Percentiles rank a stretch among this genome's conserved stretches.
Conservation (phyloP, 2,888 invertebrate genomes). For the Pediacus dermestoides region DNA sequence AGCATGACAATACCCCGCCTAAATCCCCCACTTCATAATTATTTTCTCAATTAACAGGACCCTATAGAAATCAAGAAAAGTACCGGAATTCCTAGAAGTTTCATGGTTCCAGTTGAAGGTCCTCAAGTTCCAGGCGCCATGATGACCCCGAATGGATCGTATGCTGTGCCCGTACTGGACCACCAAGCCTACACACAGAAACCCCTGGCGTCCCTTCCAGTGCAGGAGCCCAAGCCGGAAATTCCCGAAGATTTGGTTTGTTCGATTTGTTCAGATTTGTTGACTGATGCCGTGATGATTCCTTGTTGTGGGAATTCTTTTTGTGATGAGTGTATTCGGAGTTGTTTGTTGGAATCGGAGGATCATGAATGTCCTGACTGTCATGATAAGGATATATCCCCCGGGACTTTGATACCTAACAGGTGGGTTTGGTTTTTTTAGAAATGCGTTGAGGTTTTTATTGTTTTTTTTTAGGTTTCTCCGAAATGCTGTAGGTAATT, state of each 20-base stretch:
- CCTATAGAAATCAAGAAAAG: constrained; percentile 83
- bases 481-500: constrained; percentile 82
- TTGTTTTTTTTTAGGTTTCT: constrained; percentile 61
- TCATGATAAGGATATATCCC: constrained; percentile 87
- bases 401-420: constrained; percentile 89
- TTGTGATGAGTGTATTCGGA: constrained; percentile 97
- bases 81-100: constrained; percentile 96
- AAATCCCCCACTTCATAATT: no score
- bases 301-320: constrained; percentile 98
- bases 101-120: constrained; percentile 90
- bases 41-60: constrained; percentile 54
- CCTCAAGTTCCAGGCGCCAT: constrained; percentile 86
- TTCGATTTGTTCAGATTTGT: constrained; percentile 85
- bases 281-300: constrained; percentile 95
- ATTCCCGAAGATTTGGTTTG: constrained; percentile 92
- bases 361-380: constrained; percentile 95
- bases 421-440: constrained; percentile 27
- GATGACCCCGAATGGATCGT: constrained; percentile 83
- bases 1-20: no score
- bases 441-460: constrained; percentile 2
- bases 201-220: constrained; percentile 50
- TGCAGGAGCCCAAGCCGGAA: constrained; percentile 60
- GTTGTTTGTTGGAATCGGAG: constrained; percentile 84
- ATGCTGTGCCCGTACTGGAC: constrained; percentile 85
- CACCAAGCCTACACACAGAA: constrained; percentile 75